Percentiles rank a stretch among this genome's conserved stretches.
Evolutionary conservation across 2,888 invertebrate genomes (phyloP).

Genomic region (Polymixis flavicincta): DNA sequence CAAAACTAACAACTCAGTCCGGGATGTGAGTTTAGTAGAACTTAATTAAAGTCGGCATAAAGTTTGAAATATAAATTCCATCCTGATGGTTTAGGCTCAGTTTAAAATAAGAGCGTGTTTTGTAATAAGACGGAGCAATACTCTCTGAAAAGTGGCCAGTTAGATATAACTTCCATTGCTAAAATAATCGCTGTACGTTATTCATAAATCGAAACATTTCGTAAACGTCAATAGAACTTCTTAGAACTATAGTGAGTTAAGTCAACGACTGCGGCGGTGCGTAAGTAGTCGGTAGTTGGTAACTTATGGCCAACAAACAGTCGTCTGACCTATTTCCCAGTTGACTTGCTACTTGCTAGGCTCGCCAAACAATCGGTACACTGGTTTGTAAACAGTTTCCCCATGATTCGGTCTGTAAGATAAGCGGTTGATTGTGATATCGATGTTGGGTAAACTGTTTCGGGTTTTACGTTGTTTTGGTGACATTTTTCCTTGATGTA

Average conservation of each 20-base stretch:
- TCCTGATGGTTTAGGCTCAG: too few species aligned
- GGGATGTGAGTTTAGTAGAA: too few species aligned
- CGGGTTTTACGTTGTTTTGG: not conserved
- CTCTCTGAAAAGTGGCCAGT: too few species aligned
- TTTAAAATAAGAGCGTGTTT: too few species aligned
- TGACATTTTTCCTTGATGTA: not conserved
- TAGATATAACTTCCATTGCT: not conserved
- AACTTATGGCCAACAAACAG: slow-evolving; percentile 45
- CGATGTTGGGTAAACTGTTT: not conserved
- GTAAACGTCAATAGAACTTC: not conserved
- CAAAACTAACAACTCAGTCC: too few species aligned
- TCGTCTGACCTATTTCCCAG: slow-evolving; percentile 49
- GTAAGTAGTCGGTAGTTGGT: slow-evolving; percentile 13
- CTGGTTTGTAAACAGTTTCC: slow-evolving; percentile 31
- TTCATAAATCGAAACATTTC: not conserved
- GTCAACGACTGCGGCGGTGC: slow-evolving; percentile 14
- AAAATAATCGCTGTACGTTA: not conserved
- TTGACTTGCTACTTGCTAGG: slow-evolving; percentile 28
- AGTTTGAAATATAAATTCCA: too few species aligned
- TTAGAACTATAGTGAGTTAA: not conserved
- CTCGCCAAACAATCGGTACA: slow-evolving; percentile 17
- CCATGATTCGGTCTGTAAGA: slow-evolving; percentile 13
- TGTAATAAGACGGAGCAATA: too few species aligned
- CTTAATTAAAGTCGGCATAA: too few species aligned
- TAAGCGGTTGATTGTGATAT: not conserved